Evolutionary conservation across 23 tunicate species (phyloP).

Genomic region (Styela plicata): DNA sequence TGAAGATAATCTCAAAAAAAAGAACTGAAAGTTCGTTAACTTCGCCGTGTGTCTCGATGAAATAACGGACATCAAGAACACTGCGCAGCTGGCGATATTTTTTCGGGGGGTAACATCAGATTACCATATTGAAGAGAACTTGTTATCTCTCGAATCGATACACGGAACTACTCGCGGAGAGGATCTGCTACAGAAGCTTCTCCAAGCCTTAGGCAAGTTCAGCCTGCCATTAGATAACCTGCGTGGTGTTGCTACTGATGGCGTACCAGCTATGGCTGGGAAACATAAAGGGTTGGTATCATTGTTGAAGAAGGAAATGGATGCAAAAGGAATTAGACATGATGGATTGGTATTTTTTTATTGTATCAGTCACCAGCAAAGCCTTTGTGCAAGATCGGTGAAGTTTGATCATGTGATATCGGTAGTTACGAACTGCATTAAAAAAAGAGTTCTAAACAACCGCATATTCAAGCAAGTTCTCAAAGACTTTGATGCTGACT

Average conservation of each 20-base stretch:
- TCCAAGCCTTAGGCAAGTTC: conserved; percentile 49
- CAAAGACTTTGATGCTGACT: too few species aligned
- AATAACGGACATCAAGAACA: conserved; percentile 46
- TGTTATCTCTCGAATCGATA: conserved; percentile 50
- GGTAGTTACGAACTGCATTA: too few species aligned
- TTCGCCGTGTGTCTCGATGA: conserved; percentile 53
- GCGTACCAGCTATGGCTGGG: conserved; percentile 78
- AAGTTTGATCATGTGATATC: too few species aligned
- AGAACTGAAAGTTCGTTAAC: conserved; percentile 33
- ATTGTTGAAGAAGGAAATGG: conserved; percentile 37
- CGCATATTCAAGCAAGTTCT: too few species aligned
- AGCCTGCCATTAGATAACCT: conserved; percentile 49
- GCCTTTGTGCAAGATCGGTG: too few species aligned
- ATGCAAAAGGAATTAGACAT: conserved; percentile 10
- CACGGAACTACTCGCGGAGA: conserved; percentile 60
- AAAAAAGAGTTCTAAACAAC: too few species aligned
- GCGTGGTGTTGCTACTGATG: conserved; percentile 56
- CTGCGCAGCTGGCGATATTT: conserved; percentile 55
- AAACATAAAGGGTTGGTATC: conserved; percentile 52
- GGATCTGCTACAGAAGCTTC: conserved; percentile 47
- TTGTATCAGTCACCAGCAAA: too few species aligned
- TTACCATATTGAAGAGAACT: conserved; percentile 45
- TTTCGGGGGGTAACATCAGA: conserved; percentile 56
- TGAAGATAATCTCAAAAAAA: conserved; percentile 53
- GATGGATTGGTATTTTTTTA: conserved; percentile 33